Conservation (phyloP, 2,888 invertebrate species). For the Drosophila neutralis region DNA sequence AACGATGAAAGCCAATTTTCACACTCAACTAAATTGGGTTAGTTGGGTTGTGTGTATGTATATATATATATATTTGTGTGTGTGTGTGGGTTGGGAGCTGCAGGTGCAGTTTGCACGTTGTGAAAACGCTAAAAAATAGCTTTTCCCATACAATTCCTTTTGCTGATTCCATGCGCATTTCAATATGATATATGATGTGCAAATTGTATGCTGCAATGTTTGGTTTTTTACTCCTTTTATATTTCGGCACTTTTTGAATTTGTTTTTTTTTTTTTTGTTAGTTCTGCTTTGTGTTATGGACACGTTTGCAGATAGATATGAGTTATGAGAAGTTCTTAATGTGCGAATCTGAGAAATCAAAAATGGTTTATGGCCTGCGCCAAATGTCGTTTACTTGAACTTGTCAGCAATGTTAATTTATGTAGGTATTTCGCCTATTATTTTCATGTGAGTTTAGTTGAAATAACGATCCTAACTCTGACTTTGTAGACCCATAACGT, state of each 20-base stretch:
- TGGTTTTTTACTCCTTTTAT: conserved; percentile 40
- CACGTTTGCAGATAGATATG: conserved; percentile 45
- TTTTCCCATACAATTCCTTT: conserved; percentile 47
- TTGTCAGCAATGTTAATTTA: conserved; percentile 8
- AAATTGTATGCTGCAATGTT: conserved; percentile 70
- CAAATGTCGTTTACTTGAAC: conserved; percentile 34
- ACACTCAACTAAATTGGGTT: conserved; percentile 79
- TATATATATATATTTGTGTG: conserved; percentile 4
- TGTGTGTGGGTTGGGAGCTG: conserved; percentile 24
- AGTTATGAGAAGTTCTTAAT: conserved; percentile 50
- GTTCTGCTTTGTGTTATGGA: conserved; percentile 44
- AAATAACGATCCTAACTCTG: background rate
- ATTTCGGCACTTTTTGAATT: conserved; percentile 7
- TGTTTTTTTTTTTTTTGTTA: conserved; percentile 5
- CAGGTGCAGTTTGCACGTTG: conserved; percentile 55
- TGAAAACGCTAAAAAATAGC: conserved; percentile 56
- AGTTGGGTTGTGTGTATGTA: conserved; percentile 40
- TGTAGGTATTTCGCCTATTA: background rate
- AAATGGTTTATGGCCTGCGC: conserved; percentile 45
- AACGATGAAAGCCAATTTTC: conserved; percentile 78
- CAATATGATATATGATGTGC: conserved; percentile 76
- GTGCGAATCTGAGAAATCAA: conserved; percentile 44
- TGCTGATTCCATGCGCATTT: conserved; percentile 61
- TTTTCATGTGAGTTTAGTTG: background rate
- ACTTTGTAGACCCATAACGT: background rate